Evolutionary conservation across 2,113 vertebrate genomes (phyloP).

Genomic region (Lontra canadensis): DNA sequence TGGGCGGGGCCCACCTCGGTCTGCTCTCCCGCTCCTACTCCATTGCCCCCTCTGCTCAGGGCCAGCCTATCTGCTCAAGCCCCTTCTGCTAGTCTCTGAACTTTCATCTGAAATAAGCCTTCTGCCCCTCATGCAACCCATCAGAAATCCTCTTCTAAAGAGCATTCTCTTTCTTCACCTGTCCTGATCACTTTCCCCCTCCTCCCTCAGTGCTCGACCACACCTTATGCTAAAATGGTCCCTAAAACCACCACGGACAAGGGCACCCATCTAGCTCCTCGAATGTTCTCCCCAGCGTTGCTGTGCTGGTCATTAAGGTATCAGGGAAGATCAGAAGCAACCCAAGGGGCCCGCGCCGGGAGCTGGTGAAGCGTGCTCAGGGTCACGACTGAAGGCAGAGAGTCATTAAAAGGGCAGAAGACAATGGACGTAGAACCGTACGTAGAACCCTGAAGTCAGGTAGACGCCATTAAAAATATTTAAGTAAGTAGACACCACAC

Average conservation of each 20-base stretch:
- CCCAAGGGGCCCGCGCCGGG: not conserved
- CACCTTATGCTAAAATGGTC: not conserved
- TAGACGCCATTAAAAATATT: not conserved
- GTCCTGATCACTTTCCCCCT: too few species aligned
- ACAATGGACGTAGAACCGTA: fast-evolving
- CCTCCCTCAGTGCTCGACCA: not conserved
- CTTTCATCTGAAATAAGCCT: not conserved
- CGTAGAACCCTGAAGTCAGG: not conserved
- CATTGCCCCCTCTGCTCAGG: too few species aligned
- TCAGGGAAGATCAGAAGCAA: not conserved
- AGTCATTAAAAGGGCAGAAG: not conserved
- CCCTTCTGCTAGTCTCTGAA: not conserved
- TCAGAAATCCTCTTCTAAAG: not conserved
- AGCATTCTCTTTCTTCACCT: not conserved
- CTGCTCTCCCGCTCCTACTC: too few species aligned
- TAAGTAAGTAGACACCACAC: not conserved
- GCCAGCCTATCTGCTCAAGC: not conserved
- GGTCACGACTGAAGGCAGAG: fast-evolving
- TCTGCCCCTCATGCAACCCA: not conserved
- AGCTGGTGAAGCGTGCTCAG: too few species aligned
- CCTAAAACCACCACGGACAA: fast-evolving
- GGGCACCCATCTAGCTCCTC: not conserved
- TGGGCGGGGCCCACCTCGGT: not conserved
- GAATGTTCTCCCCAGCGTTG: not conserved
- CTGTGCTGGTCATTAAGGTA: not conserved